phyloP scores from a whole-genome alignment of 2,113 vertebrate genomes.

The Hippocampus zosterae region DNA sequence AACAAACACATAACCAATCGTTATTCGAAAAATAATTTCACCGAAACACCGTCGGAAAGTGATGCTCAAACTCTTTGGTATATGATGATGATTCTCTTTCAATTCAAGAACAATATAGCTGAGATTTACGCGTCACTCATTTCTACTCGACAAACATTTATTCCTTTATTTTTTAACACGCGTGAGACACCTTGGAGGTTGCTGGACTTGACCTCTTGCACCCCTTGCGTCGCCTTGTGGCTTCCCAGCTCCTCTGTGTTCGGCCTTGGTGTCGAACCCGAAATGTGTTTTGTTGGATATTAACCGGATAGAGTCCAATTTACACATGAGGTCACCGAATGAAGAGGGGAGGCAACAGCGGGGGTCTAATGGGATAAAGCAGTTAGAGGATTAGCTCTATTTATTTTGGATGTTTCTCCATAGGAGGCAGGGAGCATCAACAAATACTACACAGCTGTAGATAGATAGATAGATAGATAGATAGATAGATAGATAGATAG shows the following conservation, averaged over 20 bases:
- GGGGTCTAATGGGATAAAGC: constrained; percentile 68
- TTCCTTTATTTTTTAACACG: constrained; percentile 18
- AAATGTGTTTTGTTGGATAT: constrained; percentile 49
- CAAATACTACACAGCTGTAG: constrained; percentile 41
- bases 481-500: constrained; percentile 18
- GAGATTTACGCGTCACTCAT: neutral
- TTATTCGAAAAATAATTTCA: neutral
- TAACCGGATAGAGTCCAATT: constrained; percentile 60
- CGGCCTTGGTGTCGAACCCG: constrained; percentile 61
- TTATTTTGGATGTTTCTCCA: constrained; percentile 68
- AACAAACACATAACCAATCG: neutral
- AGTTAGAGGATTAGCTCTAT: constrained; percentile 62
- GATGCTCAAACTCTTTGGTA: neutral
- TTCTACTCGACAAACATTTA: neutral
- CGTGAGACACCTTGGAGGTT: constrained; percentile 20
- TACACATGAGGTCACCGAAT: constrained; percentile 59
- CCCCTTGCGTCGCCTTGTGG: constrained; percentile 23
- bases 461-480: constrained; percentile 8
- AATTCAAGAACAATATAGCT: neutral
- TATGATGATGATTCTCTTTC: neutral
- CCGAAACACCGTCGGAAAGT: neutral
- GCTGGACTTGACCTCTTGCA: constrained; percentile 65
- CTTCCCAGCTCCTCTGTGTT: constrained; percentile 59
- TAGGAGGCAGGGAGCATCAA: constrained; percentile 45
- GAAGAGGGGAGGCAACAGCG: constrained; percentile 47